Base-by-base conservation (phyloP, 2,888 invertebrate species). In the Meiosimyza platycephala region DNA sequence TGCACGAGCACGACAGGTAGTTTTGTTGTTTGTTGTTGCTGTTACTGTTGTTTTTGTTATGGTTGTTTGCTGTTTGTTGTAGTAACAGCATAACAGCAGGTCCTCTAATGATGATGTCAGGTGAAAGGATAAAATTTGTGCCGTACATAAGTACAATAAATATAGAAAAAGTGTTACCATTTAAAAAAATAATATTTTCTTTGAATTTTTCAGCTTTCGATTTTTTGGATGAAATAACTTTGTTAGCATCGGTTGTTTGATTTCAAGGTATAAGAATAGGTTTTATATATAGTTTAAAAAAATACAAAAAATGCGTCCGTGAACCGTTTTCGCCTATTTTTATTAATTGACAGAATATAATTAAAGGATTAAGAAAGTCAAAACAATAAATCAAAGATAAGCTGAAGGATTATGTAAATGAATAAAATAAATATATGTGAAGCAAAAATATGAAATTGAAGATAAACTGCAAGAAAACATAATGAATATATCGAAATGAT, bases 21-120 rank as follows among this genome's bases (percentile, higher is more conserved):
- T 50, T 18, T 13, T 13, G 4, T 9, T 57, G 18, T n/a, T 22
- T 22, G 4, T 62, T 15, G 59, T 9, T 55, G 65, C 69, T 64
- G 54, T 62, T 60, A 33, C 66, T 69, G 60, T 60, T 51, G 51
- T 16, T 55, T 47, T 4, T 51, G 9, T 50, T 59, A 28, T 16
- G 48, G 6, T 40, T 40, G 40, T 40, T 40, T 40, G 40, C 40
- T 40, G 40, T 47, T 22, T 48, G 51, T 16, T 52, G 52, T 13
- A 66, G 52, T 28, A 52, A 62, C 47, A 28, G 28, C 28, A 55
- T n/a, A 48, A 47, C 72, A 72, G 71, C 74, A 73, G 72, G 50
- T 74, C 72, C 63, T 69, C 71, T 50, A 74, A 74, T 64, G 65
- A 76, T 74, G 74, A 71, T 70, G 72, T 75, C 74, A 75, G 74